Percentiles rank a stretch among this genome's conserved stretches.
These are phyloP conservation scores for Ochlodes sylvanus DNA, from an alignment of 2,888 invertebrate species.

Conservation along the genomic window DNA sequence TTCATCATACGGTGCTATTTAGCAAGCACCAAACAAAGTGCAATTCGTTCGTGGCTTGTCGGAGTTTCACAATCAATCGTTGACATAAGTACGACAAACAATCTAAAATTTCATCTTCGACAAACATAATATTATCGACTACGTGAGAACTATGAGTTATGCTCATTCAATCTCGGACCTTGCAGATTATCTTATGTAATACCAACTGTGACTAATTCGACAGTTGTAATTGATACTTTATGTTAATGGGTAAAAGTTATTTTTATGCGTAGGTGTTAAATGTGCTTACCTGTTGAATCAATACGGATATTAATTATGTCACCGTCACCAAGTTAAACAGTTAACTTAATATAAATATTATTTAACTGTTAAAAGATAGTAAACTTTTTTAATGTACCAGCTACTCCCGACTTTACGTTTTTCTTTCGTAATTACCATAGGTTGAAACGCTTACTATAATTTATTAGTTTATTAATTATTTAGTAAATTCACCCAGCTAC, in stretches of 20 bases:
- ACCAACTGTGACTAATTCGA: conserved; percentile 52
- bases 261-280: conserved; percentile 31
- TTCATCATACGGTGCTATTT: conserved; percentile 12
- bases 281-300: conserved; percentile 28
- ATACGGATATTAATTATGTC: not conserved
- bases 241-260: conserved; percentile 50
- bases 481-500: too few relatives aligned
- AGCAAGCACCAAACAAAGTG: conserved; percentile 30
- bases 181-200: conserved; percentile 54
- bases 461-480: too few relatives aligned
- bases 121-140: conserved; percentile 52
- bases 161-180: conserved; percentile 56
- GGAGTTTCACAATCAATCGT: conserved; percentile 34
- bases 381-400: too few relatives aligned
- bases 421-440: too few relatives aligned
- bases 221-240: conserved; percentile 53
- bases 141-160: conserved; percentile 37
- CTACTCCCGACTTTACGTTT: too few relatives aligned
- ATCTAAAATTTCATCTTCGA: conserved; percentile 53
- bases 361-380: too few relatives aligned
- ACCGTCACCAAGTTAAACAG: not conserved
- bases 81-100: conserved; percentile 39
- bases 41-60: conserved; percentile 26
- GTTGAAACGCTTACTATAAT: too few relatives aligned
- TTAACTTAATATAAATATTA: too few relatives aligned